A percentile compares a stretch with the other conserved stretches of the same genome.
Evolutionary conservation across 1,140 invertebrate genomes (phyloP).

Genomic region (Euwallacea fornicatus): DNA sequence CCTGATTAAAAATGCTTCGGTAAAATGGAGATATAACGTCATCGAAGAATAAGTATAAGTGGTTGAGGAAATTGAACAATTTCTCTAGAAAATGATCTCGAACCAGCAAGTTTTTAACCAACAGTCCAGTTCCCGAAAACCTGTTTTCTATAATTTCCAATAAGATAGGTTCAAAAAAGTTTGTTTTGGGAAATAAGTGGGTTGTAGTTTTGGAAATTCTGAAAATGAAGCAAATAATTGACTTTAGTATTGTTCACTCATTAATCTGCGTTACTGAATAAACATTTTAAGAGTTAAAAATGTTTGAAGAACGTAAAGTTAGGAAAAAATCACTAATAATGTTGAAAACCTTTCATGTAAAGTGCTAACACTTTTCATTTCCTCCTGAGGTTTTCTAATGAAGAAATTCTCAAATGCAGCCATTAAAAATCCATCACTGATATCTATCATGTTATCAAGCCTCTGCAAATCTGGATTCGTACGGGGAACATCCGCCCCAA

Average conservation of each 20-base stretch:
- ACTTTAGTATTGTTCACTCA: background rate
- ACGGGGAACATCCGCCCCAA: slow-evolving; percentile 27
- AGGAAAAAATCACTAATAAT: background rate
- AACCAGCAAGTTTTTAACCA: slow-evolving; percentile 58
- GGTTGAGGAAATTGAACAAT: slow-evolving; percentile 57
- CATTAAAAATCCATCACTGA: slow-evolving; percentile 48
- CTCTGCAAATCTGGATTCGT: slow-evolving; percentile 40
- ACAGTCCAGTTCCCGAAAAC: slow-evolving; percentile 56
- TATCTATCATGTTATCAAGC: slow-evolving; percentile 46
- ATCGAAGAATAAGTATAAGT: slow-evolving; percentile 67
- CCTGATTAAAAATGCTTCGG: slow-evolving; percentile 61
- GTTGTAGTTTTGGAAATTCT: slow-evolving; percentile 42
- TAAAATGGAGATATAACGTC: slow-evolving; percentile 67
- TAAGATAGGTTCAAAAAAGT: slow-evolving; percentile 55
- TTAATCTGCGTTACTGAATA: background rate
- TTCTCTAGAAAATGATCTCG: slow-evolving; percentile 57
- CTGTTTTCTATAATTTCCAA: slow-evolving; percentile 53
- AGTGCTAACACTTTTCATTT: background rate
- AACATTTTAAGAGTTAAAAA: background rate
- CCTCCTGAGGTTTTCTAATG: slow-evolving; percentile 19
- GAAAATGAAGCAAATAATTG: slow-evolving; percentile 20
- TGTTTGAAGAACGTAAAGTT: too few relatives aligned
- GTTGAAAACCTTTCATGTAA: slow-evolving; percentile 40
- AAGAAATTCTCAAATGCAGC: slow-evolving; percentile 45
- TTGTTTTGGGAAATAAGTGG: slow-evolving; percentile 43